Evolutionary conservation across 2,113 vertebrate genomes (phyloP).

Genomic region (Oreotrochilus melanogaster): DNA sequence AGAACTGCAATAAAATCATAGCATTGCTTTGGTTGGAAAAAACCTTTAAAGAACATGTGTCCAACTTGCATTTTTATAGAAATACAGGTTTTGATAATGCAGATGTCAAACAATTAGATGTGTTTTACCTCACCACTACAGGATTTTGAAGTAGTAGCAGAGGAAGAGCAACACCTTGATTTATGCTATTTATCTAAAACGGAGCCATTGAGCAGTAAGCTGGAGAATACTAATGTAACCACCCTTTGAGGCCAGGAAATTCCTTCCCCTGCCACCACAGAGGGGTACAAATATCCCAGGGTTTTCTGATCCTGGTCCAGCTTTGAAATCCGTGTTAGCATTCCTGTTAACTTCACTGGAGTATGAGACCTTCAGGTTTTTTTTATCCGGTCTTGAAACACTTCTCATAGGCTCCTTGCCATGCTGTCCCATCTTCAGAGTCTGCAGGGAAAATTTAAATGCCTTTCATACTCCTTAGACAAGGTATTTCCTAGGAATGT

Average conservation of each 20-base stretch:
- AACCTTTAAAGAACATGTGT: no score
- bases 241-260: constrained; percentile 41
- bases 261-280: constrained; percentile 25
- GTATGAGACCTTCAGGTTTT: background rate
- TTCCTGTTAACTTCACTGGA: background rate
- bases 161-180: background rate
- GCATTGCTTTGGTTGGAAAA: no score
- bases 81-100: background rate
- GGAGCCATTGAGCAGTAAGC: background rate
- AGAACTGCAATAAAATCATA: background rate
- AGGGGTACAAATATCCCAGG: constrained; percentile 12
- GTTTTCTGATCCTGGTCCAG: constrained; percentile 23
- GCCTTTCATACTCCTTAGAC: background rate
- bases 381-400: background rate
- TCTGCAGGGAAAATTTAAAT: background rate
- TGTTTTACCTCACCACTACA: background rate
- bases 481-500: background rate
- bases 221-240: background rate
- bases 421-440: background rate
- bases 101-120: background rate
- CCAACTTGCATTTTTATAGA: background rate
- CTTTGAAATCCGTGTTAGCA: background rate
- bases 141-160: background rate
- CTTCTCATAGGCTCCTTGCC: background rate
- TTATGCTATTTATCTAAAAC: background rate